Evolutionary conservation across 2,113 vertebrate genomes (phyloP).

Genomic region (Spizaetus ornatus): DNA sequence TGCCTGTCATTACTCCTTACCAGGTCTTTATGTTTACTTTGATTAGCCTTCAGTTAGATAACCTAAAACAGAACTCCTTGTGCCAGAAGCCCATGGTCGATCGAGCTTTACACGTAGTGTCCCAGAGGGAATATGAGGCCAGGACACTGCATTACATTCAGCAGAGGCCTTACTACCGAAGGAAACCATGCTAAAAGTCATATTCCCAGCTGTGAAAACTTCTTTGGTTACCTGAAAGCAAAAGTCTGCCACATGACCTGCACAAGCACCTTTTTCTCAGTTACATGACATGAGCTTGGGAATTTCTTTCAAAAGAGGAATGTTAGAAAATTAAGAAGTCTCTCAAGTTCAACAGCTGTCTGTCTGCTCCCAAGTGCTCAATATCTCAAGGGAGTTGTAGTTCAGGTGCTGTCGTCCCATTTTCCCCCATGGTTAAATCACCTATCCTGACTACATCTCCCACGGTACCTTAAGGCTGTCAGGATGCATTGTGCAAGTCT

Average conservation of each 20-base stretch:
- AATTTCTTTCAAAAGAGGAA: neutral
- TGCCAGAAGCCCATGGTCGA: accelerated
- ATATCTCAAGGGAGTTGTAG: neutral
- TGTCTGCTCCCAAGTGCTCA: neutral
- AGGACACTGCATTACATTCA: neutral
- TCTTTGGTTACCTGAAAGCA: neutral
- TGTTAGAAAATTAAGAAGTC: neutral
- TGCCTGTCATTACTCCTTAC: neutral
- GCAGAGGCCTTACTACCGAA: neutral
- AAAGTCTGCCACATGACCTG: neutral
- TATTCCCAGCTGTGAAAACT: neutral
- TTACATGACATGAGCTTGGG: neutral
- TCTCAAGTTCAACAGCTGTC: neutral
- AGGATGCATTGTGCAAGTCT: neutral
- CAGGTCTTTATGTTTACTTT: neutral
- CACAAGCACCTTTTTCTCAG: neutral
- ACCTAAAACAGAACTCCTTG: neutral
- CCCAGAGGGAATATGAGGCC: neutral
- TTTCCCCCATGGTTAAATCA: neutral
- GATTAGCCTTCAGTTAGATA: neutral
- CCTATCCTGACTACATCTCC: neutral
- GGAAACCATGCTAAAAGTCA: neutral
- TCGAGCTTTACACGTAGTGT: neutral
- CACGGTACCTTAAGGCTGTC: neutral
- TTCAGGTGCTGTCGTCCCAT: neutral